phyloP scores from a whole-genome alignment of 2,797 vertebrate species.

The Remorina albescens region DNA sequence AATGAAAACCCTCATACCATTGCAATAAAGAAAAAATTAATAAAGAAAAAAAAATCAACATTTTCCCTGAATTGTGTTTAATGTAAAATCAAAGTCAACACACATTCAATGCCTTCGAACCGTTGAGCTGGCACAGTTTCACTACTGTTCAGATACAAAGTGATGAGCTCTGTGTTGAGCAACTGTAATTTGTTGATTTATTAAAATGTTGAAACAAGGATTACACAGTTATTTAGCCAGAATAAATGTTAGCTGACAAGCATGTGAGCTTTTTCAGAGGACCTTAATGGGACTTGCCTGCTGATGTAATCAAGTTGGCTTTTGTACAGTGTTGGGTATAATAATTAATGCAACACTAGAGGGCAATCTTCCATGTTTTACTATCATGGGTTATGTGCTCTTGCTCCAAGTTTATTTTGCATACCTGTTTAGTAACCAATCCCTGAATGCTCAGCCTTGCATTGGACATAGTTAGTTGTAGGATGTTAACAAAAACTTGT shows the following conservation, averaged over 20 bases:
- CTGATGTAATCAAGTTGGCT: background rate
- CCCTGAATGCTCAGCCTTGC: conserved; percentile 33
- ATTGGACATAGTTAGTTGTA: conserved; percentile 18
- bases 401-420: conserved; percentile 25
- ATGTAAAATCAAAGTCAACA: background rate
- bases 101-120: too few species aligned
- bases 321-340: background rate
- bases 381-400: background rate
- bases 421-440: conserved; percentile 43
- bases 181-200: background rate
- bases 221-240: conserved; percentile 35
- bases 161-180: conserved; percentile 9
- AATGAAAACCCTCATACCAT: conserved; percentile 13
- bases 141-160: background rate
- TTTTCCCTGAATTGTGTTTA: conserved; percentile 21
- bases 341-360: conserved; percentile 61
- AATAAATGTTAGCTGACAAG: conserved; percentile 49
- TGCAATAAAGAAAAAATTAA: too few species aligned
- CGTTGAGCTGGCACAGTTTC: background rate
- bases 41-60: conserved; percentile 37
- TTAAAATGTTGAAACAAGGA: conserved; percentile 29
- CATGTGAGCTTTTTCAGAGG: conserved; percentile 39
- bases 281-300: conserved; percentile 16
- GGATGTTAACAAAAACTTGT: conserved; percentile 18
- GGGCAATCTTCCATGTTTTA: conserved; percentile 46